These are phyloP conservation scores for Phaetusa simplex DNA, from an alignment of 2,113 vertebrate genomes.

Conservation along the genomic window DNA sequence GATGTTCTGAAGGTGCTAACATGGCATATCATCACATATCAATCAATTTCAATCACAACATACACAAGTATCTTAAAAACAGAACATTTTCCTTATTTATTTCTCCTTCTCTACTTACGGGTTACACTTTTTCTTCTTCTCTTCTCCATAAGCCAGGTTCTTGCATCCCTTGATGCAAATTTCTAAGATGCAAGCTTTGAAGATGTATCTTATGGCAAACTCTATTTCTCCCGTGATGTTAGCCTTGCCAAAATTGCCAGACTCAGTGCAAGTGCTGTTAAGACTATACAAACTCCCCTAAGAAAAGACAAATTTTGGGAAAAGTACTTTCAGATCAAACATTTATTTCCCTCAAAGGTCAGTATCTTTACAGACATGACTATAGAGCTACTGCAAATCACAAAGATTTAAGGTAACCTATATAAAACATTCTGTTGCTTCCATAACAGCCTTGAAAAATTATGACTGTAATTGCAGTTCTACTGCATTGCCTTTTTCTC, in stretches of 20 bases:
- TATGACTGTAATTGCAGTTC: background rate
- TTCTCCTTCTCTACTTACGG: slow-evolving; percentile 78
- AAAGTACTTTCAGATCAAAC: background rate
- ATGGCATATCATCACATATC: background rate
- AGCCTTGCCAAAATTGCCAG: slow-evolving; percentile 69
- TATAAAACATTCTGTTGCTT: background rate
- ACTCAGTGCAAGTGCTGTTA: slow-evolving; percentile 82
- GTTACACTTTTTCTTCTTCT: slow-evolving; percentile 86
- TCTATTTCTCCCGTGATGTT: slow-evolving; percentile 82
- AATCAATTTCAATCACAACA: background rate
- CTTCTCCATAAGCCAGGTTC: slow-evolving; percentile 81
- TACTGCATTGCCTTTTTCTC: background rate
- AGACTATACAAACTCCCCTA: slow-evolving; percentile 78
- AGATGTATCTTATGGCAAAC: slow-evolving; percentile 81
- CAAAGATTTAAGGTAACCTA: background rate
- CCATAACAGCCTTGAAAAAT: background rate
- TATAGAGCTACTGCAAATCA: background rate
- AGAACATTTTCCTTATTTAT: background rate
- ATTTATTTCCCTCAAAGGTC: background rate
- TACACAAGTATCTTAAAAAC: background rate
- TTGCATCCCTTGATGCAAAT: slow-evolving; percentile 81
- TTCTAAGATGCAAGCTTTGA: slow-evolving; percentile 77
- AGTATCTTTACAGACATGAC: background rate
- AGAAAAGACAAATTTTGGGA: slow-evolving; percentile 33
- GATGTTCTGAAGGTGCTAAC: background rate